Base-by-base conservation (phyloP, 2,888 invertebrate species). In the Netelia melanura region DNA sequence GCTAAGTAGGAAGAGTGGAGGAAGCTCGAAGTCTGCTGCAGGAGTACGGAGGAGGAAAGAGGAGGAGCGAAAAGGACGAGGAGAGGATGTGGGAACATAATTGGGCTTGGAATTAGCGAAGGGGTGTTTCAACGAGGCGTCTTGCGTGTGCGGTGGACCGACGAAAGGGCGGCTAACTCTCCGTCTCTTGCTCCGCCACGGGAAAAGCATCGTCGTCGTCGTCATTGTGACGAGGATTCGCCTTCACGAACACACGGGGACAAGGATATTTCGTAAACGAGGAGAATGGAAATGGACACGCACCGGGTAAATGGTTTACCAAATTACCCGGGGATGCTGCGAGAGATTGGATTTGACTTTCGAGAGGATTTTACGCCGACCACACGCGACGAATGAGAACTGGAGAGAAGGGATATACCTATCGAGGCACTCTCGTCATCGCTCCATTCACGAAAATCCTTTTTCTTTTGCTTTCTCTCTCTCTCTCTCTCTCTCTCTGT, bases 281-380 rank as follows among this genome's bases (percentile, higher is more conserved):
- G 30, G 84, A 87, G 89, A 89, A 89, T 90, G 89, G 89, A 91
- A 89, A 90, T 89, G 87, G 88, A 90, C 91, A 89, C 87, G 87
- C 86, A 89, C 86, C 87, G 83, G 78, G 87, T 90, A 91, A 91
- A 90, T 89, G 91, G 90, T 90, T 91, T 91, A 91, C 88, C 89
- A 86, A 91, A 91, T 91, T 91, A 91, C 89, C 75, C 83, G 71
- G 79, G 85, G 83, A 80, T 75, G 44, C 72, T 61, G 78, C 86
- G 88, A 89, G 89, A 91, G 90, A 91, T 91, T 91, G 90, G 91
- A 91, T 91, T 90, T 89, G 90, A 91, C 89, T 91, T 86, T 87
- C 87, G 71, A 84, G 87, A 87, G 85, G 83, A 79, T 85, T 86
- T 81, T 58, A 58, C 61, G 67, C 65, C 81, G 80, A 83, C 68